Percentiles rank a stretch among this genome's conserved stretches.
These are phyloP conservation scores for Melanotaenia trifasciata DNA, from an alignment of 2,797 vertebrate genomes.

Conservation along the genomic window DNA sequence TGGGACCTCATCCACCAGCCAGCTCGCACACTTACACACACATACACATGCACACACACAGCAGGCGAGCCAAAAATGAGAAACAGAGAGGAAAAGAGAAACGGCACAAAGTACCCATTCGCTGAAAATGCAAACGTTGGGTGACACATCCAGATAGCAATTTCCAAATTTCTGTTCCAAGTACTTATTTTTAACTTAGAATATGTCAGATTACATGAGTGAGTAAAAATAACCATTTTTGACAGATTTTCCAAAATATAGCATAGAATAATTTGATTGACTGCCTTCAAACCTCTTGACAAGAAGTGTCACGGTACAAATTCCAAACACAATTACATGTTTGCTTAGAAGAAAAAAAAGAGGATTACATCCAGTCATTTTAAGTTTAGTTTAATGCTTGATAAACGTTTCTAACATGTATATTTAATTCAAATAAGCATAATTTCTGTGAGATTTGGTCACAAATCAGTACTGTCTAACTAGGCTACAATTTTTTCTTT, in stretches of 20 bases:
- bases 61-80: conserved; percentile 8
- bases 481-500: too few relatives aligned
- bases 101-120: conserved; percentile 49
- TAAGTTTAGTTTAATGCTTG: background rate
- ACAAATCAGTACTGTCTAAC: too few relatives aligned
- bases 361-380: too few relatives aligned
- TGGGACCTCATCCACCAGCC: conserved; percentile 77
- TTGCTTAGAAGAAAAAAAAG: background rate
- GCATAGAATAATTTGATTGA: background rate
- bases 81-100: conserved; percentile 31
- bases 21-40: conserved; percentile 26
- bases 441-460: too few relatives aligned
- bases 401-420: too few relatives aligned
- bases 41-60: conserved; percentile 29
- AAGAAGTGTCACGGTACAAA: background rate
- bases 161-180: conserved; percentile 44
- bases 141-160: conserved; percentile 51
- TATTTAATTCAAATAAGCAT: too few relatives aligned
- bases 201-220: background rate
- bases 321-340: too few relatives aligned
- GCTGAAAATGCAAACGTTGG: conserved; percentile 57
- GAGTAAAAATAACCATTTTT: background rate
- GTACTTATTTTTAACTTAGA: conserved; percentile 18
- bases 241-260: background rate
- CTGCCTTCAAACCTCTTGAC: background rate